Conservation (phyloP, 2,888 invertebrate genomes). For the Volucella zonaria region DNA sequence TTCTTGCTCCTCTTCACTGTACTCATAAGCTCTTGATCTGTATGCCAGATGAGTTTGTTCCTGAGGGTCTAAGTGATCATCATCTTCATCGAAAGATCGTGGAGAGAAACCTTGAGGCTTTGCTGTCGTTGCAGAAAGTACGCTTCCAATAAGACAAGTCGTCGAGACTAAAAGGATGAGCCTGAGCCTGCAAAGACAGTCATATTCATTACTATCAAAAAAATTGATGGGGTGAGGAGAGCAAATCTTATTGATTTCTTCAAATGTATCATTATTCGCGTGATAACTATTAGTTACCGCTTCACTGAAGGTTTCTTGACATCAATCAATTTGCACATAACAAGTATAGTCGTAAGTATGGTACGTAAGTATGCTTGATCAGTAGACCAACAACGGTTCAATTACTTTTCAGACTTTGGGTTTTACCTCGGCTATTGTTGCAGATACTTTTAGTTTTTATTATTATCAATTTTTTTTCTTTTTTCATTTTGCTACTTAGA, state of each 20-base stretch:
- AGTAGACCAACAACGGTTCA: constrained; percentile 65
- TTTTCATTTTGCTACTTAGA: constrained; percentile 24
- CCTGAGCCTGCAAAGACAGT: constrained; percentile 43
- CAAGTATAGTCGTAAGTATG: not conserved
- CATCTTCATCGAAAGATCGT: constrained; percentile 78
- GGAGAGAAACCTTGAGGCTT: constrained; percentile 80
- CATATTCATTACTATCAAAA: not conserved
- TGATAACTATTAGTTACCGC: constrained; percentile 52
- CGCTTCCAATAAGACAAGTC: constrained; percentile 77
- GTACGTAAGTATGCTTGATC: constrained; percentile 38
- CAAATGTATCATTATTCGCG: not conserved
- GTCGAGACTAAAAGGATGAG: constrained; percentile 78
- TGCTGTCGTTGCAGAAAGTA: constrained; percentile 77
- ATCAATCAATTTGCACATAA: constrained; percentile 52
- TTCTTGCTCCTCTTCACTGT: constrained; percentile 81
- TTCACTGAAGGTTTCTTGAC: constrained; percentile 70
- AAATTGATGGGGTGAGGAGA: not conserved
- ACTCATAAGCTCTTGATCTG: constrained; percentile 79
- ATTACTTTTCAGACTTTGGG: constrained; percentile 59
- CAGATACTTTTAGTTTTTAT: constrained; percentile 36
- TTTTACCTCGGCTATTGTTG: constrained; percentile 43
- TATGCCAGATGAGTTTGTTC: constrained; percentile 82
- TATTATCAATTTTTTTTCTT: not conserved
- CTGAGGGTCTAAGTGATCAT: constrained; percentile 81
- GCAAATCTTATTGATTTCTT: constrained; percentile 3